Base-by-base conservation (phyloP, 2,888 invertebrate genomes). In the Lasioglossum lativentre region DNA sequence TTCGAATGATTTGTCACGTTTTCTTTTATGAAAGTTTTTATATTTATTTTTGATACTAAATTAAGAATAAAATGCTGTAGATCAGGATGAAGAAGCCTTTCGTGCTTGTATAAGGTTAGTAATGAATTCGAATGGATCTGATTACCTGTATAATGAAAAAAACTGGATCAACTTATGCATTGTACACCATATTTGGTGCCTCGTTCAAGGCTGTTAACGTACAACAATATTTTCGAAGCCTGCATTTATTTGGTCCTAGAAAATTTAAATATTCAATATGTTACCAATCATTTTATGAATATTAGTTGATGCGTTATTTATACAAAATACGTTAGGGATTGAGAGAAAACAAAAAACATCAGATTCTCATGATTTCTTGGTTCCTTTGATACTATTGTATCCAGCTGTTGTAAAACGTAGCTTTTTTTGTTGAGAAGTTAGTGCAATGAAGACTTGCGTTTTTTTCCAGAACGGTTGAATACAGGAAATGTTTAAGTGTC, bases 11-110 rank as follows among this genome's bases (percentile, higher is more conserved):
- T 80, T 76, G 19, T 77, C 78, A 79, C 78, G n/a, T 86, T 82
- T 90, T 84, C 47, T 85, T 88, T 91, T 82, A 81, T 27, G 72
- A 85, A 90, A 85, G 38, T 80, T 70, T 83, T 72, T 83, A 52
- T 91, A 90, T 83, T 90, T 90, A 90, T 90, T 90, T 91, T 91
- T 90, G 86, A 91, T 91, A 90, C 86, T 85, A 82, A 83, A 91
- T 83, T 73, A 68, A 91, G 78, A 56, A 75, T 86, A 82, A 70
- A 85, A 82, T 80, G 78, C 72, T 78, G 75, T 78, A 77, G 78
- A 80, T 86, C 77, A 70, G 85, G 72, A 78, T 63, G 71, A 78
- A 56, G 71, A 72, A 80, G 73, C 74, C 73, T 83, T 82, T 66
- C 75, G 45, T 47, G 47, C 47, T 73, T 74, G 78, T 74, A 56